Conservation (phyloP, 2,888 invertebrate genomes). For the Leptopterna dolabrata region DNA sequence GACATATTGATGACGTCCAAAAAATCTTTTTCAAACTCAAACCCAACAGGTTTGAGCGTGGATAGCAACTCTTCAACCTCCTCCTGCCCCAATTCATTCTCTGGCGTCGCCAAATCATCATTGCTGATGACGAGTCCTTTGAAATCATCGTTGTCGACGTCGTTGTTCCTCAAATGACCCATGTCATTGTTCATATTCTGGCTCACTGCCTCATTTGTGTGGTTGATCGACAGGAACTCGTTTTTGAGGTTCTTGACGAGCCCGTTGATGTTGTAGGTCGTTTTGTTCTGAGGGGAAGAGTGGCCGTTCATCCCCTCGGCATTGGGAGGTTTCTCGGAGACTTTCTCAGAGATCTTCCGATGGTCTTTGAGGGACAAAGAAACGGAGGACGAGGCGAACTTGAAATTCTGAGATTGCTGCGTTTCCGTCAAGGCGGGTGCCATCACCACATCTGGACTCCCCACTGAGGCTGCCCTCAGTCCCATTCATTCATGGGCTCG, state of each 20-base stretch:
- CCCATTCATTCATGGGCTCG: slow-evolving; percentile 65
- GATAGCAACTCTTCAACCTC: slow-evolving; percentile 76
- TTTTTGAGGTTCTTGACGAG: slow-evolving; percentile 58
- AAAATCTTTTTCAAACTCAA: slow-evolving; percentile 65
- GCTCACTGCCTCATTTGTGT: not conserved
- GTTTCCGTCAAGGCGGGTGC: slow-evolving; percentile 92
- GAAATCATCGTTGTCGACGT: slow-evolving; percentile 28
- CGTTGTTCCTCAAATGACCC: slow-evolving; percentile 35
- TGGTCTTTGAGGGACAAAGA: slow-evolving; percentile 53
- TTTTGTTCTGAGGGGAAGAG: slow-evolving; percentile 46
- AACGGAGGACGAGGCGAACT: slow-evolving; percentile 69
- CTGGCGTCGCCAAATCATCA: slow-evolving; percentile 67
- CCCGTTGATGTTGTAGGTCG: slow-evolving; percentile 58
- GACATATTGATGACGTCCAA: slow-evolving; percentile 71
- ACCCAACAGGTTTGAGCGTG: slow-evolving; percentile 69
- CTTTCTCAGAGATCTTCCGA: too few relatives aligned
- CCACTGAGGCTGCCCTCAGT: slow-evolving; percentile 67
- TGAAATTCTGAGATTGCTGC: slow-evolving; percentile 67
- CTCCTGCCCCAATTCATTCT: slow-evolving; percentile 69
- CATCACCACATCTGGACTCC: slow-evolving; percentile 81
- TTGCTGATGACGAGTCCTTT: slow-evolving; percentile 48
- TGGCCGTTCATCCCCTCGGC: slow-evolving; percentile 58
- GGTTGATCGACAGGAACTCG: slow-evolving; percentile 58
- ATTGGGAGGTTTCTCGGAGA: not conserved
- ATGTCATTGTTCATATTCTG: slow-evolving; percentile 62